These are phyloP conservation scores for Mobula birostris DNA, from an alignment of 2,113 vertebrate species.

Conservation along the genomic window DNA sequence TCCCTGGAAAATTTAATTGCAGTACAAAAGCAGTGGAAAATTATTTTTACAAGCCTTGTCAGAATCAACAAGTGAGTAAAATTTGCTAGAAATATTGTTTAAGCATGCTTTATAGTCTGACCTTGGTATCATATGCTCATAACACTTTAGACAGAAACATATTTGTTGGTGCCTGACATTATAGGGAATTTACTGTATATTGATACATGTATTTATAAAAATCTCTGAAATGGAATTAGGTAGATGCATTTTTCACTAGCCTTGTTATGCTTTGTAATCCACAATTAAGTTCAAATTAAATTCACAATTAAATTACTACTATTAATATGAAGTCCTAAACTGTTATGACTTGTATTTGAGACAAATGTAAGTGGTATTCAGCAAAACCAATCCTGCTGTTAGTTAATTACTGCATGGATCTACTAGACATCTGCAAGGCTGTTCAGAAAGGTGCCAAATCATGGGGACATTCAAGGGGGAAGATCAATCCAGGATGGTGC, in stretches of 20 bases:
- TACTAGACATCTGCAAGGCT: not conserved
- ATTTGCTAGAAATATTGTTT: not conserved
- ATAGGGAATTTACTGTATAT: not conserved
- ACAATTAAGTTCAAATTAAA: not conserved
- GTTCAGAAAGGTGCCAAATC: not conserved
- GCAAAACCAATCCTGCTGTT: not conserved
- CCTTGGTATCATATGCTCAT: not conserved
- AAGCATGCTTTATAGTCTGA: not conserved
- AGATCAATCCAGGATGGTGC: not conserved
- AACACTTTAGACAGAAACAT: not conserved
- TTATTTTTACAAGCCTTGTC: not conserved
- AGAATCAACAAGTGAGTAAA: not conserved
- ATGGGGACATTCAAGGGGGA: not conserved
- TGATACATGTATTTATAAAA: not conserved
- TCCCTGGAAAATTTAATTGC: not conserved
- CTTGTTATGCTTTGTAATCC: not conserved
- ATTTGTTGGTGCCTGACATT: not conserved
- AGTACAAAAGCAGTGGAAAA: not conserved
- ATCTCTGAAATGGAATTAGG: not conserved
- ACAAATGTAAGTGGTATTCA: not conserved
- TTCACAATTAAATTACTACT: not conserved
- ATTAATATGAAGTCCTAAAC: not conserved
- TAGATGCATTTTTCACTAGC: not conserved
- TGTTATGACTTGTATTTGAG: not conserved
- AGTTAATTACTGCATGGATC: slow-evolving; percentile 29